Percentiles rank a stretch among this genome's conserved stretches.
Conservation (phyloP, 2,113 vertebrate species). For the Xenus cinereus region DNA sequence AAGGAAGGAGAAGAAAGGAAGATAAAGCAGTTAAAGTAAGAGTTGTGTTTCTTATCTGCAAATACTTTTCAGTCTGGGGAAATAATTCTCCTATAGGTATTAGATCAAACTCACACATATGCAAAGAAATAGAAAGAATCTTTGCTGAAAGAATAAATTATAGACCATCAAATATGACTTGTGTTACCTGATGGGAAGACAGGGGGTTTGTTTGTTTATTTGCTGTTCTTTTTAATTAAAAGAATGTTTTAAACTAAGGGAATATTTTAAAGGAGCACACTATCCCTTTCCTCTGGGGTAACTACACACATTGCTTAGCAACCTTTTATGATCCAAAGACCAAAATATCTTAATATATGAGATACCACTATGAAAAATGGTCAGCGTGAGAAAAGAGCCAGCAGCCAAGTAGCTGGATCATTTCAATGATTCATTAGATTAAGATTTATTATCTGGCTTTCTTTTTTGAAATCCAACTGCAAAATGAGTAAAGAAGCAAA, state of each 20-base stretch:
- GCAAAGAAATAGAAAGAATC: slow-evolving; percentile 51
- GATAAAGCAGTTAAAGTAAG: slow-evolving; percentile 7
- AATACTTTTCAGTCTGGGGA: slow-evolving; percentile 2
- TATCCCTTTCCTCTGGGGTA: neutral
- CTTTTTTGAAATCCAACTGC: neutral
- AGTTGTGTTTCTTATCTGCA: slow-evolving; percentile 11
- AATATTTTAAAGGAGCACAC: neutral
- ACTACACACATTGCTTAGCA: neutral
- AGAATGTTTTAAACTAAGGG: slow-evolving; percentile 1
- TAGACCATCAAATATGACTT: slow-evolving; percentile 36
- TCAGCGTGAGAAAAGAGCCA: neutral
- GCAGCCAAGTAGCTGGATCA: neutral
- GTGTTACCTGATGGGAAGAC: neutral
- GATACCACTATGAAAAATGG: neutral
- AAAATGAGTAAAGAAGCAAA: neutral
- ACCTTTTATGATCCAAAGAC: neutral
- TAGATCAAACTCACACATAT: slow-evolving; percentile 52
- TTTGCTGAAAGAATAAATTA: slow-evolving; percentile 58
- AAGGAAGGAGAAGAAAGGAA: slow-evolving; percentile 1
- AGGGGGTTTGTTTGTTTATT: neutral
- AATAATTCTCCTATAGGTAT: slow-evolving; percentile 29
- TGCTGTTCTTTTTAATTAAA: neutral
- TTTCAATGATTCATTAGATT: neutral
- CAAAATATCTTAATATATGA: neutral
- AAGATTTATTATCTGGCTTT: neutral